Evolutionary conservation across 2,113 vertebrate genomes (phyloP).

Genomic region (Phyllopteryx taeniolatus): DNA sequence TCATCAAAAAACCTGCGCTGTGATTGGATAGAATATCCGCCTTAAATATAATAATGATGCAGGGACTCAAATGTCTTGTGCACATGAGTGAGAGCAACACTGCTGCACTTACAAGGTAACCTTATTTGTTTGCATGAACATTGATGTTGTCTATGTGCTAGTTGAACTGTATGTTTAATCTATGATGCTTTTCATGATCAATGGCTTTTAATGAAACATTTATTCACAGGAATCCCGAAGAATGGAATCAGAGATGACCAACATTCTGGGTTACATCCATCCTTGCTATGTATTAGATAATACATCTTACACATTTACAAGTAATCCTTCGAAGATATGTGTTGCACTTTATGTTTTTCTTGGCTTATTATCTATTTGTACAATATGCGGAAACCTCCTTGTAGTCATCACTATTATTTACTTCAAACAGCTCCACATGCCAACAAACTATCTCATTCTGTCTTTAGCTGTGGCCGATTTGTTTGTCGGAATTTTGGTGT

Average conservation of each 20-base stretch:
- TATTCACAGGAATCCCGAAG: background rate
- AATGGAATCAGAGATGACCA: background rate
- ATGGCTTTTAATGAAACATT: background rate
- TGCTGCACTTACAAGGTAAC: background rate
- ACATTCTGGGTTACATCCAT: background rate
- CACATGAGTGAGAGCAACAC: background rate
- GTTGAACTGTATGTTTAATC: background rate
- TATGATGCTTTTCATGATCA: too few species aligned
- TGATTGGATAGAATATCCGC: background rate
- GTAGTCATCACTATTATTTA: background rate
- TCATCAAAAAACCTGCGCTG: too few species aligned
- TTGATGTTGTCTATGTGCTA: background rate
- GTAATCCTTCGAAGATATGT: background rate
- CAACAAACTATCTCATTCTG: background rate
- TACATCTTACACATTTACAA: background rate
- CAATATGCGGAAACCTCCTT: conserved; percentile 1
- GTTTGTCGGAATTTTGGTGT: background rate
- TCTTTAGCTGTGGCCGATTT: conserved; percentile 2
- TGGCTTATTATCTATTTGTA: background rate
- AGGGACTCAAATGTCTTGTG: background rate
- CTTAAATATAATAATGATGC: background rate
- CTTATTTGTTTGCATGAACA: background rate
- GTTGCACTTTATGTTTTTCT: background rate
- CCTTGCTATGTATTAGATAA: background rate
- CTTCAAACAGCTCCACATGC: background rate